Conservation (phyloP, 2,113 vertebrate species). For the Coryphaenoides rupestris region DNA sequence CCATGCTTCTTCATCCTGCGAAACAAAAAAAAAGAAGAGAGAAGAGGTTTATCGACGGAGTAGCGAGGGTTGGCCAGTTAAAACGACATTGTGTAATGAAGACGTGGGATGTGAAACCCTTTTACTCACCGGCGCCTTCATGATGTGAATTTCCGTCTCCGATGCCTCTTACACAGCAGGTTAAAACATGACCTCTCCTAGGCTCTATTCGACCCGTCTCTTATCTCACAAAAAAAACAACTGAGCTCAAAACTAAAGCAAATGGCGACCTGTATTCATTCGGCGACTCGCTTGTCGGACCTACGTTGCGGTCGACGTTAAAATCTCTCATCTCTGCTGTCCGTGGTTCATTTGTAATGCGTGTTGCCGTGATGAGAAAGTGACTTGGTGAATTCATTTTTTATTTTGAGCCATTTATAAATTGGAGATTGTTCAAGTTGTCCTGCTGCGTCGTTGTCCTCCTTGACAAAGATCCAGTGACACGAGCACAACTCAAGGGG, state of each 20-base stretch:
- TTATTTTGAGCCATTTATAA: background rate
- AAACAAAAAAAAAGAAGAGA: constrained; percentile 39
- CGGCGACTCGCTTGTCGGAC: background rate
- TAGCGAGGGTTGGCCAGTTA: constrained; percentile 53
- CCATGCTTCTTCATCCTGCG: constrained; percentile 48
- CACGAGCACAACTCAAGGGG: background rate
- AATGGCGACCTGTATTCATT: constrained; percentile 19
- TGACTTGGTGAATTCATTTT: background rate
- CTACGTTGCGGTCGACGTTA: background rate
- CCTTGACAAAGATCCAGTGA: background rate
- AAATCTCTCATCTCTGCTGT: constrained; percentile 1
- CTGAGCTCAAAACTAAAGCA: constrained; percentile 17
- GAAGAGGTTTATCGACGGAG: constrained; percentile 46
- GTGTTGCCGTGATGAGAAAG: background rate
- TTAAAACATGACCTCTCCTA: constrained; percentile 44
- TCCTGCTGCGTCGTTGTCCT: background rate
- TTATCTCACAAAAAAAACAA: no score
- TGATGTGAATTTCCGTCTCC: constrained; percentile 40
- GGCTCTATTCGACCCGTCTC: no score
- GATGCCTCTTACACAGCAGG: constrained; percentile 32
- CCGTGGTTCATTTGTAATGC: background rate
- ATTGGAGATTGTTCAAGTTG: background rate
- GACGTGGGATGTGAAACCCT: constrained; percentile 48
- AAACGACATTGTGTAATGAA: constrained; percentile 58
- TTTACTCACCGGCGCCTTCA: no score